Percentiles rank a stretch among this genome's conserved stretches.
Conservation (phyloP, 23 tunicate species). For the Trididemnum miniatum region DNA sequence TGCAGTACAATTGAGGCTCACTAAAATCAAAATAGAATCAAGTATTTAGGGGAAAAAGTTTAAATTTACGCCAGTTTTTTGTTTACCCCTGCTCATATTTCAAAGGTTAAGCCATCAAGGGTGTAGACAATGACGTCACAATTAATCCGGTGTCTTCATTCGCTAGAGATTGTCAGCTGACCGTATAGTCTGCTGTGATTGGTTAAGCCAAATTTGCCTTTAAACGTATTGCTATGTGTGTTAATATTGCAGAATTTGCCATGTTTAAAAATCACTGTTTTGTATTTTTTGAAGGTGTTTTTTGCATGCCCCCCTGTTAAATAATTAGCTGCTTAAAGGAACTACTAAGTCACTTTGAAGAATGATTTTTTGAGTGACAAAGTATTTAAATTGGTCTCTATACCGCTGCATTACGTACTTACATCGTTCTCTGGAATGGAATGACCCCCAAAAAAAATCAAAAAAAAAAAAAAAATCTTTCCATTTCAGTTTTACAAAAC, state of each 20-base stretch:
- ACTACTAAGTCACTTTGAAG: neutral
- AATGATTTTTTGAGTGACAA: neutral
- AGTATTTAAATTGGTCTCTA: neutral
- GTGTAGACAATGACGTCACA: slow-evolving; percentile 32
- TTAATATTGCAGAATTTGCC: slow-evolving; percentile 37
- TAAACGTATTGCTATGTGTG: slow-evolving; percentile 16
- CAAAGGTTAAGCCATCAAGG: slow-evolving; percentile 17
- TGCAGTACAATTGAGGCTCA: slow-evolving; percentile 21
- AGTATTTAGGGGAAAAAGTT: too few species aligned
- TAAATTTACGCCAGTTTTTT: too few species aligned
- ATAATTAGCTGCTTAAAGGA: slow-evolving; percentile 30
- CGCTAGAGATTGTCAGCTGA: neutral
- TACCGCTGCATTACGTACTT: neutral
- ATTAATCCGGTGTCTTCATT: slow-evolving; percentile 21
- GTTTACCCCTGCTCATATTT: too few species aligned
- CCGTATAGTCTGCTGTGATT: slow-evolving; percentile 13
- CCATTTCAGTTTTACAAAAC: neutral
- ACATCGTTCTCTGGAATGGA: neutral
- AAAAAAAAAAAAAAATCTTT: neutral
- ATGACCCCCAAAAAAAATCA: neutral
- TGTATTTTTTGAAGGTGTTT: slow-evolving; percentile 23
- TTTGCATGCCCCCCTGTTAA: neutral
- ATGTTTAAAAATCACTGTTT: slow-evolving; percentile 29
- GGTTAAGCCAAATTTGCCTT: slow-evolving; percentile 59
- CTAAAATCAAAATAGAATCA: too few species aligned